Conservation (phyloP, 2,797 vertebrate species). For the Bucorvus abyssinicus region DNA sequence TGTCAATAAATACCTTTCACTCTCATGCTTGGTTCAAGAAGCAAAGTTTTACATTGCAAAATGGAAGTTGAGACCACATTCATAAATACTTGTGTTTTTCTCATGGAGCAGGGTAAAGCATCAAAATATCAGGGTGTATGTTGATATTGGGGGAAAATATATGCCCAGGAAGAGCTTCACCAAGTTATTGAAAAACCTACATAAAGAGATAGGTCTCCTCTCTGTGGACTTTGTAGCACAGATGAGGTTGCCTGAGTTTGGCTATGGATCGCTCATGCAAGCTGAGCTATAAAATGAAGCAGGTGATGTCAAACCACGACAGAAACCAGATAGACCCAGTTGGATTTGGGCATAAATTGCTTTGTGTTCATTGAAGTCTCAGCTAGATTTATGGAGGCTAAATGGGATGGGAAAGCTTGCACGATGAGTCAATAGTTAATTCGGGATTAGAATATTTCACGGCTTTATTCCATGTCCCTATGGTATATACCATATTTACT, state of each 20-base stretch:
- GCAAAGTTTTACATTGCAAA: background rate
- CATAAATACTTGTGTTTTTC: background rate
- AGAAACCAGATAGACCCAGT: slow-evolving; percentile 66
- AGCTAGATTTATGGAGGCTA: slow-evolving; percentile 61
- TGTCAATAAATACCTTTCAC: slow-evolving; percentile 49
- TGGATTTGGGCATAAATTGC: slow-evolving; percentile 59
- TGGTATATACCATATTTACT: background rate
- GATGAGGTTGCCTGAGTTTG: slow-evolving; percentile 25
- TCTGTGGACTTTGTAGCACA: background rate
- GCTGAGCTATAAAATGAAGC: slow-evolving; percentile 54
- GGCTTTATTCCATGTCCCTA: background rate
- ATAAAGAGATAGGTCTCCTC: background rate
- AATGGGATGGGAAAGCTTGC: slow-evolving; percentile 59
- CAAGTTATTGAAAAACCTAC: background rate
- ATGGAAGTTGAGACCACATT: background rate
- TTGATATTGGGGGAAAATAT: background rate
- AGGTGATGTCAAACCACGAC: slow-evolving; percentile 68
- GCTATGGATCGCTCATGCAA: slow-evolving; percentile 26
- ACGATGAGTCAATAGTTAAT: slow-evolving; percentile 43
- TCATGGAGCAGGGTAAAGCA: background rate
- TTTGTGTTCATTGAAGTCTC: slow-evolving; percentile 54
- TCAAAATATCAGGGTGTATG: background rate
- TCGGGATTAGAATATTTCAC: slow-evolving; percentile 58
- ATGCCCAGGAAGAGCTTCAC: background rate
- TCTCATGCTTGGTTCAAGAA: background rate